A percentile compares a stretch with the other conserved stretches of the same genome.
phyloP scores from a whole-genome alignment of 1,140 invertebrate genomes.

The Drosophila varians region DNA sequence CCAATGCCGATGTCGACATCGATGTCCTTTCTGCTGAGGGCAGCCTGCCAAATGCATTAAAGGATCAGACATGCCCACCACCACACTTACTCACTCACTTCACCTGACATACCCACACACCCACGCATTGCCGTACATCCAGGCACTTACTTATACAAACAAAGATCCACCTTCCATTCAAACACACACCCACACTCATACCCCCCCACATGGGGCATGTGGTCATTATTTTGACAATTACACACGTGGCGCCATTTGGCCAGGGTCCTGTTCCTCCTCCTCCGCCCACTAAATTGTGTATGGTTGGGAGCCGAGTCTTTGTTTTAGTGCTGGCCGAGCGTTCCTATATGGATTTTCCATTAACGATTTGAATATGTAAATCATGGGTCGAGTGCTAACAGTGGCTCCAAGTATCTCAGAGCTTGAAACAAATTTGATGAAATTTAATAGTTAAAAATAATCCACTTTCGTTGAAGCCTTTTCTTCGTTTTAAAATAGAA shows the following conservation, averaged over 20 bases:
- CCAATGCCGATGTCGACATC: conserved; percentile 33
- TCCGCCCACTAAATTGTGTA: neutral
- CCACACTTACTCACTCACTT: conserved; percentile 5
- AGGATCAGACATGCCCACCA: conserved; percentile 75
- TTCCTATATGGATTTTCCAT: conserved; percentile 78
- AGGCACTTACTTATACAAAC: conserved; percentile 80
- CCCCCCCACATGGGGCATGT: conserved; percentile 35
- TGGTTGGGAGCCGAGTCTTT: conserved; percentile 24
- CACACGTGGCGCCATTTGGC: conserved; percentile 75
- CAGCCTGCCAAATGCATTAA: conserved; percentile 78
- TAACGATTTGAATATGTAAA: conserved; percentile 82
- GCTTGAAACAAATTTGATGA: neutral
- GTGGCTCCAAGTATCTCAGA: neutral
- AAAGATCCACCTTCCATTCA: conserved; percentile 42
- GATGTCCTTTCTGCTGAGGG: conserved; percentile 55
- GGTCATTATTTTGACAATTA: conserved; percentile 82
- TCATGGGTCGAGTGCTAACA: conserved; percentile 37
- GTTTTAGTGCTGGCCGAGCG: conserved; percentile 50
- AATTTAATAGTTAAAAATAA: no score
- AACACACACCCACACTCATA: conserved; percentile 10
- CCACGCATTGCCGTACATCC: conserved; percentile 51
- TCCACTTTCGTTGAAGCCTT: no score
- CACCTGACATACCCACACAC: conserved; percentile 18
- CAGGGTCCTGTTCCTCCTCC: conserved; percentile 15
- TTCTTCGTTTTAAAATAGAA: no score